phyloP scores from a whole-genome alignment of 35 echinoderm and acorn worm species.

The Ophioderma brevispina region DNA sequence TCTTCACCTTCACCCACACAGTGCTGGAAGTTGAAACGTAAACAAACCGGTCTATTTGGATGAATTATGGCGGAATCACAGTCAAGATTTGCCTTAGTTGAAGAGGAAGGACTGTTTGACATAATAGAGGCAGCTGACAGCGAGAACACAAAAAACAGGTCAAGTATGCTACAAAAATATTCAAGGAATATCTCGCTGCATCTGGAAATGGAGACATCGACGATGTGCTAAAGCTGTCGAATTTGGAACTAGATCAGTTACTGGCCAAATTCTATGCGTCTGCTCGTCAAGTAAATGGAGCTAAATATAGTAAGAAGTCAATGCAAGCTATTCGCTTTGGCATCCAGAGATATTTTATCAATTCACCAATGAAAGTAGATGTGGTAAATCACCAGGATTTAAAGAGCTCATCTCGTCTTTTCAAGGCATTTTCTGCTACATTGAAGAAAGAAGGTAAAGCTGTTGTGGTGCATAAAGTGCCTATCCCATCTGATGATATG shows the following conservation, averaged over 20 bases:
- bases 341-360: not conserved
- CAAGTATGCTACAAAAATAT: no score
- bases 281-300: not conserved
- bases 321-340: not conserved
- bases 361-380: not conserved
- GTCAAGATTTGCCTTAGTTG: not conserved
- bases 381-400: not conserved
- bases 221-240: not conserved
- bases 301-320: not conserved
- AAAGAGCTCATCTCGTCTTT: not conserved
- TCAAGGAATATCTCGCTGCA: not conserved
- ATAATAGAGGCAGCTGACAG: not conserved
- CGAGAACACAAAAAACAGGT: no score
- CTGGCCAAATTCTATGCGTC: not conserved
- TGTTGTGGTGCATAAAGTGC: constrained; percentile 28
- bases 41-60: not conserved
- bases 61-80: not conserved
- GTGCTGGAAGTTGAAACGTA: not conserved
- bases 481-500: constrained; percentile 23
- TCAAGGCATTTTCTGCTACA: not conserved
- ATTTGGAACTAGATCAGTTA: not conserved
- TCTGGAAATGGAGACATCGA: not conserved
- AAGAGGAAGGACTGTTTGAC: not conserved
- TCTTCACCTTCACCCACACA: not conserved
- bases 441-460: constrained; percentile 16